These are phyloP conservation scores for Edolisoma coerulescens DNA, from an alignment of 2,113 vertebrate species.

Conservation along the genomic window DNA sequence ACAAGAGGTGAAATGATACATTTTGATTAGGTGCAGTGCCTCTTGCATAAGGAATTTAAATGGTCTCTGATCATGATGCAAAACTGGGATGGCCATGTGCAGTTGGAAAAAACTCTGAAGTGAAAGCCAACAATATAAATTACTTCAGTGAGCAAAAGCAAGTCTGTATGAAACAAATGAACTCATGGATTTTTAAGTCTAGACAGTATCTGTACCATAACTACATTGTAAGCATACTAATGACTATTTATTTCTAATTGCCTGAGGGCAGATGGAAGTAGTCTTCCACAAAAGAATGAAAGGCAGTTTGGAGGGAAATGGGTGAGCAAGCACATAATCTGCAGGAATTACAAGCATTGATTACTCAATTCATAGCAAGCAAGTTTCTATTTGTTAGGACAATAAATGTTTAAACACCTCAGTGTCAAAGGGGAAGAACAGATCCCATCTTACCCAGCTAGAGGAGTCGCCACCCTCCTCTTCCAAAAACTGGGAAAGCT, in stretches of 20 bases:
- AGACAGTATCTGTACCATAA: slow-evolving; percentile 24
- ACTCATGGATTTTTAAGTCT: background rate
- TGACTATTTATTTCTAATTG: slow-evolving; percentile 9
- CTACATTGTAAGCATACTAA: background rate
- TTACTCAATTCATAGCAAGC: background rate
- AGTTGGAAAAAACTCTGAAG: background rate
- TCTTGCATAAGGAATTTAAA: background rate
- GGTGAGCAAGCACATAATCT: background rate
- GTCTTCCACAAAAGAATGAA: background rate
- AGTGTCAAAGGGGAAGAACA: background rate
- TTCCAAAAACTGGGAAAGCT: background rate
- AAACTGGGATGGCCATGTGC: background rate
- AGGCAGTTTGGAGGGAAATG: background rate
- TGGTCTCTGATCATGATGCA: background rate
- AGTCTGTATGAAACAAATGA: background rate
- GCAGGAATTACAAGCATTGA: background rate
- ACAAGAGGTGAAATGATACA: background rate
- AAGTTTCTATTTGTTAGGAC: background rate
- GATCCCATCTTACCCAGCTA: background rate
- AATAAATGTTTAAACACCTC: background rate
- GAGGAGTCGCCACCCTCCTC: background rate
- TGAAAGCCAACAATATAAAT: background rate
- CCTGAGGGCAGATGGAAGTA: slow-evolving; percentile 9
- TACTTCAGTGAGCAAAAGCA: background rate
- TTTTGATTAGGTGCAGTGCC: background rate